Conservation (phyloP, 2,888 invertebrate species). For the Pyrrhia umbra region DNA sequence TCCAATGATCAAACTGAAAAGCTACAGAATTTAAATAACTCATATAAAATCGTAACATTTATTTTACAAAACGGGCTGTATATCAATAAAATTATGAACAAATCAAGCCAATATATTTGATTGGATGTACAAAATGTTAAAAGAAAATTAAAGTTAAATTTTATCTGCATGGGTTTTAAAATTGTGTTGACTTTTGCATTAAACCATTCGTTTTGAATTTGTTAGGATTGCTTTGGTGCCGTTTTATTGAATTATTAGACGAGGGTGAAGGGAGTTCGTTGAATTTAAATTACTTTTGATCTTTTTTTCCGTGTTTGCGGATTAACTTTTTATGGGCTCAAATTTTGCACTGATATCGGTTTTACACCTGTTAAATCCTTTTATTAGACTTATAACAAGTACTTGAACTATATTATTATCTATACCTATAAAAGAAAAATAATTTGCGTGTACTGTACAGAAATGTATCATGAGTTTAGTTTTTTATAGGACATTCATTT, state of each 20-base stretch:
- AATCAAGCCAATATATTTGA: constrained; percentile 29
- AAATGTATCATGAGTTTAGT: no score
- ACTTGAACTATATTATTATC: no score
- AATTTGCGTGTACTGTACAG: no score
- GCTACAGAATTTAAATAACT: not conserved
- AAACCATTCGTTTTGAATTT: constrained; percentile 14
- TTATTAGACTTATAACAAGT: no score
- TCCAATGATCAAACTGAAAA: not conserved
- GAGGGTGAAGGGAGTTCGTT: constrained; percentile 16
- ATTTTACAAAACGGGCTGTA: not conserved
- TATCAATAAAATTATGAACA: constrained; percentile 27
- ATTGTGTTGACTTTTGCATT: constrained; percentile 22
- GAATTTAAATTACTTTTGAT: constrained; percentile 18
- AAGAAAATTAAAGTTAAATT: no score
- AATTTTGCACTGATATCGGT: not conserved
- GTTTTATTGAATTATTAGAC: constrained; percentile 24
- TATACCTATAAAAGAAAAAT: no score
- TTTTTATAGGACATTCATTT: no score
- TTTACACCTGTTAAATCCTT: not conserved
- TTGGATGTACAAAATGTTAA: constrained; percentile 34
- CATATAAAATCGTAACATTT: not conserved
- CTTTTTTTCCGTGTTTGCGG: not conserved
- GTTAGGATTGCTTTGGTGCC: not conserved
- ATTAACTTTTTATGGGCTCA: not conserved
- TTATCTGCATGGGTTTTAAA: constrained; percentile 30